Evolutionary conservation across 2,797 vertebrate genomes (phyloP).

Genomic region (Dallia pectoralis): DNA sequence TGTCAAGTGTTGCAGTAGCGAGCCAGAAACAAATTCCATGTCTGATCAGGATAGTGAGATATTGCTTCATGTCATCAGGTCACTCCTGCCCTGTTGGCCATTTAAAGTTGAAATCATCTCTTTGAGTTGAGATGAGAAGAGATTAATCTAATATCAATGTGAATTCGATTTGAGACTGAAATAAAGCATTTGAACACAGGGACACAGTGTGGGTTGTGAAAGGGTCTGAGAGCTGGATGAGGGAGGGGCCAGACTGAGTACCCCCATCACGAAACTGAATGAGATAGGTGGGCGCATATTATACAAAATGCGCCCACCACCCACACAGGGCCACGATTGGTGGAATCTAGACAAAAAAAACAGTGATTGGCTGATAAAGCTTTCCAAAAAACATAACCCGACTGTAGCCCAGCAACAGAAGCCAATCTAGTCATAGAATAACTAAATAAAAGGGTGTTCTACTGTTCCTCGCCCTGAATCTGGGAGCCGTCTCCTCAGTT

Average conservation of each 20-base stretch:
- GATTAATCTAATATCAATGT: too few relatives aligned
- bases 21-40: too few relatives aligned
- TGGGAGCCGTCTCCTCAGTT: background rate
- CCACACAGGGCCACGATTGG: conserved; percentile 65
- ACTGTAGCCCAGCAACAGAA: conserved; percentile 71
- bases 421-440: conserved; percentile 44
- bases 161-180: too few relatives aligned
- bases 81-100: too few relatives aligned
- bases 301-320: conserved; percentile 51
- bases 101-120: too few relatives aligned
- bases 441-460: conserved; percentile 3
- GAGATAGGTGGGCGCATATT: conserved; percentile 35
- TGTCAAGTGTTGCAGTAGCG: too few relatives aligned
- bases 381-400: conserved; percentile 56
- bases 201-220: conserved; percentile 5
- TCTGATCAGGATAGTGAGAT: too few relatives aligned
- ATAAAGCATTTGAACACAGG: background rate
- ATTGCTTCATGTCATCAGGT: too few relatives aligned
- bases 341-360: conserved; percentile 52
- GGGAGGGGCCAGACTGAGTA: conserved; percentile 20
- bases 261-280: conserved; percentile 28
- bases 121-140: too few relatives aligned
- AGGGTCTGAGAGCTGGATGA: conserved; percentile 20
- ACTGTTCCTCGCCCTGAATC: background rate
- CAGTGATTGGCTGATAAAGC: conserved; percentile 53